Base-by-base conservation (phyloP, 2,888 invertebrate species). In the Synanthedon formicaeformis region DNA sequence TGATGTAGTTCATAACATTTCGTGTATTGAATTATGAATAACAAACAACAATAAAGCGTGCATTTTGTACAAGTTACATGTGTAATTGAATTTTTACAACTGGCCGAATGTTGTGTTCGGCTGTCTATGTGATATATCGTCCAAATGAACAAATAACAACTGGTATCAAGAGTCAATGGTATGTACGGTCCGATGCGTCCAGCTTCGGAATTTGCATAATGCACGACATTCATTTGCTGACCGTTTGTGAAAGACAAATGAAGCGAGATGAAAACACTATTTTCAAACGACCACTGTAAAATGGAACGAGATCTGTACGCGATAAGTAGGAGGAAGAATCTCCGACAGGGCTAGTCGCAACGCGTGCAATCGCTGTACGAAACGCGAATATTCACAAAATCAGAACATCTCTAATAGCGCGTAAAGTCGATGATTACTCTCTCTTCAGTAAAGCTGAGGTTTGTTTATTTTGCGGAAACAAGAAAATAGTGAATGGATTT, bases 201-300 rank as follows among this genome's bases (percentile, higher is more conserved):
- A 65, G 69, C 65, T 71, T 64, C 67, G 65, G 70, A 74, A 80
- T 78, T 78, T 82, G 76, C 82, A 81, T 82, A 82, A 81, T 50
- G 68, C 69, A 62, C 71, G 27, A 27, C 66, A 73, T 76, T 81
- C 81, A 80, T 82, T 82, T 78, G 69, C 65, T 68, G 64, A 60
- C 63, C 78, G 76, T 76, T 81, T 82, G 81, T 81, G 74, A 73
- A 61, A 71, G 73, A 67, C 78, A 78, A 81, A 82, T 83, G 81
- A 81, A 79, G 77, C 81, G 77, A 56, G 63, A 60, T 62, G 18
- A 23, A 49, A 49, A 49, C 49, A 16, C 49, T 23, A 8, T 49
- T 16, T 49, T 50, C 34, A 16, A 34, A 27, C 18, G 27, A 50
- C 40, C 50, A 50, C n/a, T 2, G 27, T 12, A 27, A n/a, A 57